Evolutionary conservation across 2,113 vertebrate genomes (phyloP), one percentile per base, ranked within the genome.

Genomic region (Falco punctatus): DNA sequence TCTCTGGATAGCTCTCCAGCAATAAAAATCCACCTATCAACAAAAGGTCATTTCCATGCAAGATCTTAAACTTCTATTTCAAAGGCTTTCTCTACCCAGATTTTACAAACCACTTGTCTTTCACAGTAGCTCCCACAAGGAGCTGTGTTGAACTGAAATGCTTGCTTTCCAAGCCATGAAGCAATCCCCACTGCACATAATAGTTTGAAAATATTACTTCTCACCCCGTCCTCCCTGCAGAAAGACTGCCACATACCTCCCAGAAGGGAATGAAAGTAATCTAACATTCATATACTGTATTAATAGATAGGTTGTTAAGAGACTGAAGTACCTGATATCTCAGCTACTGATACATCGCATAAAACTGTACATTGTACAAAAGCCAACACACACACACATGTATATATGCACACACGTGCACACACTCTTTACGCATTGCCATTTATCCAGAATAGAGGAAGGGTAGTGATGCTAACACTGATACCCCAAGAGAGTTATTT

Each of bases 331-430:
- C 22, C 26, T 71, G 33, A 15, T 90, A 22, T 30, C 33, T 90
- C 69, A 72, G 57, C 13, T 42, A 13, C 48, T 38, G 38, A 27
- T 6, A 27, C 15, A 10, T 2, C 10, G 6, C 33, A 35, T 6
- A 33, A n/a, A 81, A 70, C 17, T 59, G 13, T 15, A 0, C 23
- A 6, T 6, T 33, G 55, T 13, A 69, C 9, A 33, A 73, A 81
- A 81, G 15, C 33, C 65, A 86, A 58, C 30, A 30, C 1, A 1
- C 42, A 77, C 15, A 65, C 16, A 16, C 5, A 23, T 8, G 35
- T 62, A 9, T 4, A 13, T 6, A n/a, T 4, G 6, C 26, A 65
- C 14, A 9, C 12, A 22, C 2, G 1, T 2, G 2, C 17, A 28
- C 40, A 26, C 10, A 8, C 9, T 35, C 32, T 26, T 66, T 13